Evolutionary conservation across 1,140 invertebrate species (phyloP), one percentile per base, ranked within the genome.

Genomic region (Leptonema lineaticorne): DNA sequence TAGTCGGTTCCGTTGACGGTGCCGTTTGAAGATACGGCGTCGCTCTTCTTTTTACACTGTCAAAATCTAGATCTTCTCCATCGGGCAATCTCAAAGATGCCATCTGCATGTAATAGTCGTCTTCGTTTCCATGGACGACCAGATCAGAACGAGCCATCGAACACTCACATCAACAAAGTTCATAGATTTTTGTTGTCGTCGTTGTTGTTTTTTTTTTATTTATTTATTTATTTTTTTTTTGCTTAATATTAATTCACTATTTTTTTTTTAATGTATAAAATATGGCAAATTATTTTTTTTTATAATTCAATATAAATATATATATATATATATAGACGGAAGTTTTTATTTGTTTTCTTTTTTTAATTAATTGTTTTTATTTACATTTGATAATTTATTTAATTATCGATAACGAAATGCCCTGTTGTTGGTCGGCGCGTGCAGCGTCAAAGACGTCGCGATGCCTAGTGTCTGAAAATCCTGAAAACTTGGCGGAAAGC

Each of bases 21-120:
- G 50, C 30, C n/a, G 62, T 37, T 71, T 66, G 64, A 16, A 63
- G 22, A 8, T 41, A 53, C 24, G 69, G 65, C 28, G 74, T 73
- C n/a, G 62, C 29, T 30, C 65, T 74, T 37, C 76, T 72, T 33
- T 77, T 75, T 2, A 77, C 74, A 14, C 75, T 67, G n/a, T 82
- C 80, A 33, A 77, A 74, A 69, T 82, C 79, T 62, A 80, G 78
- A 68, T 83, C 81, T 63, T 82, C 82, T 18, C 80, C 78, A 62
- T 84, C 83, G 7, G 82, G 82, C 28, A 84, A 69, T 69, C 82
- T 74, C 28, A 84, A 74, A 0, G 83, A 82, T 62, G 81, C 83
- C 80, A 82, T 80, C 74, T 81, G 60, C 60, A 50, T 63, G 33
- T 41, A 53, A 63, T 5, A 37, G 48, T 63, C 48, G 48, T n/a